Conservation (phyloP, 2,888 invertebrate species). For the Drosophila histrio region DNA sequence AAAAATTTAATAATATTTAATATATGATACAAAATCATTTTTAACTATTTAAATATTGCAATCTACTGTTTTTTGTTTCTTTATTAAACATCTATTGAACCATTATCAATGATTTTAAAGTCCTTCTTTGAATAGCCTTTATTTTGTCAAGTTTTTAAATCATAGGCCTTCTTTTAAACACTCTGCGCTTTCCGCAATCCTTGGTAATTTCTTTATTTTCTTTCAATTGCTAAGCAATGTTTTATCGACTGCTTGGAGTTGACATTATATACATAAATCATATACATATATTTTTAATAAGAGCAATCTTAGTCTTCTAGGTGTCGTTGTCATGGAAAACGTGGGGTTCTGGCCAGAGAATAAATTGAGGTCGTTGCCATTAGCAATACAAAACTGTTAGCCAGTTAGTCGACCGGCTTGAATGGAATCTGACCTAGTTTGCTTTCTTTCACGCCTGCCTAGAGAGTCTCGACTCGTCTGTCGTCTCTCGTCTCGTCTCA, state of each 20-base stretch:
- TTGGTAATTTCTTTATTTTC: no score
- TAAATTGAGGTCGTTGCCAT: slow-evolving; percentile 56
- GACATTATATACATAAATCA: background rate
- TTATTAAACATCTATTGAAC: no score
- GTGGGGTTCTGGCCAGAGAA: slow-evolving; percentile 23
- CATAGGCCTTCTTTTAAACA: no score
- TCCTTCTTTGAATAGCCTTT: slow-evolving; percentile 2
- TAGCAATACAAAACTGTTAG: slow-evolving; percentile 72
- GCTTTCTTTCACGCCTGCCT: slow-evolving; percentile 73
- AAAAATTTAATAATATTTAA: no score
- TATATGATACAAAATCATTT: no score
- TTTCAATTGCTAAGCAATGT: no score
- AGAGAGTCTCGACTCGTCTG: slow-evolving; percentile 39
- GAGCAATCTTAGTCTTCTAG: background rate
- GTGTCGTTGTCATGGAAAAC: slow-evolving; percentile 42
- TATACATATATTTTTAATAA: background rate
- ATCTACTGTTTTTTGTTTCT: no score
- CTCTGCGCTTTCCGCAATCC: no score
- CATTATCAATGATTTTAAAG: no score
- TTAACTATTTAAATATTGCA: no score
- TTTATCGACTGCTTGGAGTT: no score
- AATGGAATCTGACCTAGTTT: slow-evolving; percentile 77
- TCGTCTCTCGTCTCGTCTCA: slow-evolving; percentile 20
- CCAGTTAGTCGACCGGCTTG: slow-evolving; percentile 56
- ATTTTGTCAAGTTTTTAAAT: no score